These are phyloP conservation scores for Aphis craccivora DNA, from an alignment of 1,140 invertebrate species.

Conservation along the genomic window DNA sequence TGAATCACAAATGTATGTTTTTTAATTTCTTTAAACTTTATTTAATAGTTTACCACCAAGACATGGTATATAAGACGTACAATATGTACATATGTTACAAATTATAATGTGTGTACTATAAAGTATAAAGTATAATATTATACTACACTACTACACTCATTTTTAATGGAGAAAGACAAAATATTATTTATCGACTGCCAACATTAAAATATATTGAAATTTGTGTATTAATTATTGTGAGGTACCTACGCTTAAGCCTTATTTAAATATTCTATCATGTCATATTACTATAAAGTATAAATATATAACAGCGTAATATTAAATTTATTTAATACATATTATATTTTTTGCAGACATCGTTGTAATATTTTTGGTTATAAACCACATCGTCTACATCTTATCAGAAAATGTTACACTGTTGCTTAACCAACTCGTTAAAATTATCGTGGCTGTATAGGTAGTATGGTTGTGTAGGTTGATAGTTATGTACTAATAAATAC, in stretches of 20 bases:
- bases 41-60: no score
- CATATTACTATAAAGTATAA: not conserved
- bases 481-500: not conserved
- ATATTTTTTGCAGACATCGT: not conserved
- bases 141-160: no score
- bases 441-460: not conserved
- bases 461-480: not conserved
- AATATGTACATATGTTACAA: no score
- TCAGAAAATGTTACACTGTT: not conserved
- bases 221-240: not conserved
- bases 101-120: no score
- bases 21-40: no score
- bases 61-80: no score
- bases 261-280: not conserved
- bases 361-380: not conserved
- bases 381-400: not conserved
- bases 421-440: not conserved
- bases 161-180: no score
- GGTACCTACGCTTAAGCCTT: not conserved
- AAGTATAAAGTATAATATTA: no score
- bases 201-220: not conserved
- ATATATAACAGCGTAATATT: not conserved
- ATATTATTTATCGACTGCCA: not conserved
- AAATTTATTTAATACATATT: not conserved
- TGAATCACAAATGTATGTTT: not conserved